Base-by-base conservation (phyloP, 2,113 vertebrate genomes). In the Malaclemys terrapin region DNA sequence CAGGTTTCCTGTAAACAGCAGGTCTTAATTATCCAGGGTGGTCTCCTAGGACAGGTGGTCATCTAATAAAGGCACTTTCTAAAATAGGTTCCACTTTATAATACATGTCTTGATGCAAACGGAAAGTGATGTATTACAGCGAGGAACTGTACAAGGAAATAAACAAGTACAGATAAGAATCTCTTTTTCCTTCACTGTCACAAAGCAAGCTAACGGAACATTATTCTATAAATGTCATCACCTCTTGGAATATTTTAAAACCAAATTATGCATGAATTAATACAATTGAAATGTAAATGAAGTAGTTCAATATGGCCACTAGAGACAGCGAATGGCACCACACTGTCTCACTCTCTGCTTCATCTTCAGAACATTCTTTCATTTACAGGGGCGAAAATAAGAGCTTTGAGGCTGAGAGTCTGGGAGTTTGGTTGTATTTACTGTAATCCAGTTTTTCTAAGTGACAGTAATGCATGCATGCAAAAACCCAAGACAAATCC, bases 241-340 rank as follows among this genome's bases (percentile, higher is more conserved):
- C 50, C 96, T 96, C 47, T 96, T 95, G 91, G 31, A 97, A 52
- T 89, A n/a, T 96, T 96, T 95, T 97, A 96, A 97, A 78, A 78
- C 6, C 42, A 76, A 76, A 45, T 78, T 27, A 25, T 96, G 96
- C 95, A 93, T 93, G 89, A 97, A 97, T 96, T 92, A 97, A 91
- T 93, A 93, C 94, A 96, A 97, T 96, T 96, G 96, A 97, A 96
- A 94, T 82, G 93, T 93, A 97, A 95, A 96, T 92, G 93, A 97
- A 97, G 95, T 94, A 96, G 95, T 96, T 95, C 96, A 96, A 96
- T 95, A 91, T 89, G 94, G 92, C 92, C 95, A 91, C 94, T 89
- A 85, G 94, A 96, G 96, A 89, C 92, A 95, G 65, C 2, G 3
- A 88, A 93, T 91, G 95, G 95, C 94, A 97, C 94, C 96, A 92